A percentile compares a stretch with the other conserved stretches of the same genome.
Evolutionary conservation across 2,113 vertebrate species (phyloP).

Genomic region (Pygoscelis antarcticus): DNA sequence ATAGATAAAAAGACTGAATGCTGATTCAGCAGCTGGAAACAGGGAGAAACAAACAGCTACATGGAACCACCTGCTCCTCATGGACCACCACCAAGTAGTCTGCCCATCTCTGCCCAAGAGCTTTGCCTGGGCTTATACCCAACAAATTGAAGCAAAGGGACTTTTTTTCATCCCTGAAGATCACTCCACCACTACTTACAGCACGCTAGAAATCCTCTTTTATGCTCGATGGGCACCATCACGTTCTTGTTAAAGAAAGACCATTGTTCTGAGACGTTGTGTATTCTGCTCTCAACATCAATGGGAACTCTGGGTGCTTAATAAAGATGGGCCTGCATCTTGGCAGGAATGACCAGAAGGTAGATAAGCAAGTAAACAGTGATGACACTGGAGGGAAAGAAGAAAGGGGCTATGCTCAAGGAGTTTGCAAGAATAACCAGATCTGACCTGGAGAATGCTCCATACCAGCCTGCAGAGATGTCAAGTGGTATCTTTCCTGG

Average conservation of each 20-base stretch:
- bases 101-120: not conserved
- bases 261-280: accelerated
- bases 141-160: not conserved
- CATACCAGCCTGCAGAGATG: not conserved
- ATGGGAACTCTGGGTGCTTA: not conserved
- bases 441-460: not conserved
- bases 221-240: not conserved
- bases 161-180: not conserved
- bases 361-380: not conserved
- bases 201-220: not conserved
- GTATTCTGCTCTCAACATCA: not conserved
- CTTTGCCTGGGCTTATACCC: not conserved
- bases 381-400: not conserved
- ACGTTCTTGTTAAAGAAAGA: not conserved
- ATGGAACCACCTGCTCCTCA: not conserved
- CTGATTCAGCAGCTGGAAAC: not conserved
- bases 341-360: not conserved
- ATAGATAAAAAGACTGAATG: not conserved
- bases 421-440: not conserved
- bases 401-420: not conserved
- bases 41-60: not conserved
- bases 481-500: not conserved
- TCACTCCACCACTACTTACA: not conserved
- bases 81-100: not conserved
- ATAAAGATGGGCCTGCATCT: not conserved